A percentile compares a stretch with the other conserved stretches of the same genome.
These are phyloP conservation scores for Holcopasites calliopsidis DNA, from an alignment of 1,140 invertebrate species.

Conservation along the genomic window DNA sequence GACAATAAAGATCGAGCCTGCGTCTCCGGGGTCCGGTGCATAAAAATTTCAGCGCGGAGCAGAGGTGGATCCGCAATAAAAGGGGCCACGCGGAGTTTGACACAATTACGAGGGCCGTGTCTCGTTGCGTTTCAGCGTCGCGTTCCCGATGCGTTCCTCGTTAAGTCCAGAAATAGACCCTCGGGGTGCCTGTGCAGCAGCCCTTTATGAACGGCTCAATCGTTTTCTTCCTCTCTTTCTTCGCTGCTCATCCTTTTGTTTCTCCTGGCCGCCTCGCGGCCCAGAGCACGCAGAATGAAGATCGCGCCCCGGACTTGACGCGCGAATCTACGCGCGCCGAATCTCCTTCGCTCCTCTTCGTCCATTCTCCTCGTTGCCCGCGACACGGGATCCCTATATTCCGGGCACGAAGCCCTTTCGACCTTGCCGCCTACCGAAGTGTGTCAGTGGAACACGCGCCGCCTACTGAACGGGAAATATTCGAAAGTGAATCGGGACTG, in stretches of 20 bases:
- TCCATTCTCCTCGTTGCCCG: neutral
- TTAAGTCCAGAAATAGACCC: constrained; percentile 42
- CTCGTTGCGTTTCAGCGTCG: constrained; percentile 31
- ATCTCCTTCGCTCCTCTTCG: constrained; percentile 1
- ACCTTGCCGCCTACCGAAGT: constrained; percentile 45
- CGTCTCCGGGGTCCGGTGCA: neutral
- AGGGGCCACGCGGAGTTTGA: constrained; percentile 33
- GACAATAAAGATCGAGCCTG: neutral
- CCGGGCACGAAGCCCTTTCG: constrained; percentile 28
- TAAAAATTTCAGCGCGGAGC: constrained; percentile 1
- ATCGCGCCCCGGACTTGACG: constrained; percentile 48
- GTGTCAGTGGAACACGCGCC: constrained; percentile 43
- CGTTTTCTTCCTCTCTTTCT: constrained; percentile 33
- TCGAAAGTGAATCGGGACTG: neutral
- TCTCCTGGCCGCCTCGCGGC: constrained; percentile 50
- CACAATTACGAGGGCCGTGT: constrained; percentile 34
- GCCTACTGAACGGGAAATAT: neutral
- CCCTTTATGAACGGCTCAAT: constrained; percentile 34
- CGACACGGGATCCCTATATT: constrained; percentile 12
- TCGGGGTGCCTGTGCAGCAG: neutral
- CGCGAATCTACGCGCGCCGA: constrained; percentile 40
- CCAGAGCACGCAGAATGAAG: constrained; percentile 52
- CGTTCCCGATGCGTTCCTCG: constrained; percentile 27
- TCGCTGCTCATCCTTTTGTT: constrained; percentile 44
- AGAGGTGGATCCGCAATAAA: constrained; percentile 1